Evolutionary conservation across 2,888 invertebrate species (phyloP), one percentile per base, ranked within the genome.

Genomic region (Synanthedon myopaeformis): DNA sequence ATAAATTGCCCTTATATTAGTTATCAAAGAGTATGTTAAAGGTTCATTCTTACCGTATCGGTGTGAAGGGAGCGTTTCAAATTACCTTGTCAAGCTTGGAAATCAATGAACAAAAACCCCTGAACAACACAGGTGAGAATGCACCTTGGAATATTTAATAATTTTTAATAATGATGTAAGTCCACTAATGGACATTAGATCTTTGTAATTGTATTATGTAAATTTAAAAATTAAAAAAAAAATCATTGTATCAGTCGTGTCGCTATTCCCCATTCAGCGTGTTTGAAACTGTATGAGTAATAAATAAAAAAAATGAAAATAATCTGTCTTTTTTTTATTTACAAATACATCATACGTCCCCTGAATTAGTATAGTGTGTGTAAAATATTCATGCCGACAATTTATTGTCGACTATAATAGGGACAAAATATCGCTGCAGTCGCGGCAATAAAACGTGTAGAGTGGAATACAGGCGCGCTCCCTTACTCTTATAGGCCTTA

Each of bases 191-290:
- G 67, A 67, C 56, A 63, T 67, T 77, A 78, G 77, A 67, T 76
- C 76, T 76, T 74, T 79, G 71, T 79, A 76, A 70, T 67, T 69
- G 72, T 77, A 74, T 67, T 76, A 76, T 70, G 73, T 80, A 76
- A 76, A 69, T 64, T 65, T 63, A 67, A 66, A 63, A 61, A 58
- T 64, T 66, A 66, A 63, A 66, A 62, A 62, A 67, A 62, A 65
- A 67, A 66, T 79, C 70, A 78, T 78, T 79, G 72, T 81, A 76
- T 78, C 76, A 74, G 78, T 80, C 81, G 73, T 72, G 67, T 79
- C 75, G 74, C 78, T 72, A 76, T 69, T 75, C 66, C 68, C 77
- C 81, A 82, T 82, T 79, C 76, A 70, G 82, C 78, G 82, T 84
- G 81, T 82, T 76, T 82, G 79, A 67, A 73, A 72, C 72, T 79